Percentiles rank a stretch among this genome's conserved stretches.
Conservation (phyloP, 2,797 vertebrate species). For the Pelobates cultripes region DNA sequence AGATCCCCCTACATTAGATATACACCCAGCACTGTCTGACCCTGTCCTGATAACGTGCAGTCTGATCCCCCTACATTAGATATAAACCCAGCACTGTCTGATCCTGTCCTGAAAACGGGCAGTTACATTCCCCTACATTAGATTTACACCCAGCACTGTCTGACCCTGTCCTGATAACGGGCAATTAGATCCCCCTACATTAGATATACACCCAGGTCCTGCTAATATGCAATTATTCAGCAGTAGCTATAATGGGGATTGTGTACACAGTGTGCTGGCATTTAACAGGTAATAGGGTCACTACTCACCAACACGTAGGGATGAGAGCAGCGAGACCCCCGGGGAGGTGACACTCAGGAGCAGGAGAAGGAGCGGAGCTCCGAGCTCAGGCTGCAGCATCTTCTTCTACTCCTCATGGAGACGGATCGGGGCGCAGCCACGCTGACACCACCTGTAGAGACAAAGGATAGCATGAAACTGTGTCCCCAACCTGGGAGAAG, state of each 20-base stretch:
- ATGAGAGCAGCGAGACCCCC: conserved; percentile 46
- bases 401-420: conserved; percentile 98
- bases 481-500: too few species aligned
- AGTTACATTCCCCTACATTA: too few species aligned
- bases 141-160: too few species aligned
- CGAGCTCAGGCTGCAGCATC: conserved; percentile 78
- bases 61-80: too few species aligned
- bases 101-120: too few species aligned
- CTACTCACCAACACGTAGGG: conserved; percentile 47
- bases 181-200: not conserved
- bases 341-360: conserved; percentile 54
- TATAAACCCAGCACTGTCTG: too few species aligned
- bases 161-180: too few species aligned
- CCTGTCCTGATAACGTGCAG: too few species aligned
- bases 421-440: conserved; percentile 88
- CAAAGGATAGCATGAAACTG: not conserved
- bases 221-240: not conserved
- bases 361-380: conserved; percentile 56
- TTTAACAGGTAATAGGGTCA: not conserved
- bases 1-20: too few species aligned
- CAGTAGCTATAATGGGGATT: too few species aligned
- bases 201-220: not conserved
- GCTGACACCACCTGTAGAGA: conserved; percentile 79
- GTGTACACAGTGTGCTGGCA: not conserved
- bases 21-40: too few species aligned